Conservation (phyloP, 92 coral and sea anemone species). For the Scolanthus callimorphus region DNA sequence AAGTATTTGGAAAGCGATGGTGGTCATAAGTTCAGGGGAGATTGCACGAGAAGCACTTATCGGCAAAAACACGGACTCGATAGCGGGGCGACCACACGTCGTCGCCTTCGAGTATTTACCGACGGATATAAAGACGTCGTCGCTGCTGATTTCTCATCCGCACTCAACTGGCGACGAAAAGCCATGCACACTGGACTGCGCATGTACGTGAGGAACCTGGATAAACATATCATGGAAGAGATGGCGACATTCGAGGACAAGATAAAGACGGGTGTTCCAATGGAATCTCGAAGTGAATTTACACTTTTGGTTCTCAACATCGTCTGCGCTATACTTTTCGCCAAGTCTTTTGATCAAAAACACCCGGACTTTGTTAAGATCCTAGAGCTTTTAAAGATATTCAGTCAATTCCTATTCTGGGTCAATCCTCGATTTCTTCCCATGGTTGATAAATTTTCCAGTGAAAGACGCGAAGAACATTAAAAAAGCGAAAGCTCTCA, state of each 20-base stretch:
- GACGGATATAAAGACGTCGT: conserved; percentile 41
- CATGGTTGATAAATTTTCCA: no score
- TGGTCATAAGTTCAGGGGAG: conserved; percentile 26
- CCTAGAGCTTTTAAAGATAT: conserved; percentile 48
- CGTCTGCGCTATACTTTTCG: conserved; percentile 54
- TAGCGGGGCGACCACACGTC: conserved; percentile 36
- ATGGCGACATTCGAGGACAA: conserved; percentile 31
- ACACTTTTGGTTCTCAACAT: conserved; percentile 46
- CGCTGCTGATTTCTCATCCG: conserved; percentile 49
- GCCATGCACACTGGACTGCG: conserved; percentile 61
- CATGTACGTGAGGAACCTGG: conserved; percentile 32
- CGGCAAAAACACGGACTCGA: conserved; percentile 37
- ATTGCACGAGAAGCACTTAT: conserved; percentile 44
- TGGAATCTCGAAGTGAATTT: conserved; percentile 52
- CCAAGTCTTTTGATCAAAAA: conserved; percentile 43
- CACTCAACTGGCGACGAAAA: conserved; percentile 45
- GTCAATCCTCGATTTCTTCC: conserved; percentile 50
- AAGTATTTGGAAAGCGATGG: conserved; percentile 21
- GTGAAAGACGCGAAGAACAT: conserved; percentile 37
- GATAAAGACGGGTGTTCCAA: conserved; percentile 18
- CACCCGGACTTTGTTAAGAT: conserved; percentile 55
- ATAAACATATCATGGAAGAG: no score
- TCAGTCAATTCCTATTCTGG: conserved; percentile 35
- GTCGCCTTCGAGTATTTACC: conserved; percentile 10
- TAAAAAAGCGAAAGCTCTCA: conserved; percentile 31